Percentiles rank a stretch among this genome's conserved stretches.
These are phyloP conservation scores for Heliconius hermathena DNA, from an alignment of 1,140 invertebrate species.

Conservation along the genomic window DNA sequence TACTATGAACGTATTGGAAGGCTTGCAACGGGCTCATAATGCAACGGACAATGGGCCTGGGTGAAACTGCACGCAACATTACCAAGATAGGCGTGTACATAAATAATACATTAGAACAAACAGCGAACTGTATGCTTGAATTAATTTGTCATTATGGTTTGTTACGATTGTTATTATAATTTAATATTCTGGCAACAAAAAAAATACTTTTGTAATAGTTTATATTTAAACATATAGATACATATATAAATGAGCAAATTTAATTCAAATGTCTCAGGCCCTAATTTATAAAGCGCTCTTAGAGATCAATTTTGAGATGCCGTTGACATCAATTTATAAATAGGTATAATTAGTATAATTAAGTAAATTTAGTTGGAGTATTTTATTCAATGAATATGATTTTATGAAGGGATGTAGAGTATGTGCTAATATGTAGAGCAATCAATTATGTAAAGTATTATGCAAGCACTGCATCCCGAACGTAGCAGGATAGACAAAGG, in stretches of 20 bases:
- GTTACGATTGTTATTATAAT: conserved; percentile 19
- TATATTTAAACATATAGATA: background rate
- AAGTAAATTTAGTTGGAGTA: no score
- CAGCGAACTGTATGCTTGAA: conserved; percentile 37
- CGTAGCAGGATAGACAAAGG: no score
- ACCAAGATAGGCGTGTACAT: conserved; percentile 39
- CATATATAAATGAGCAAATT: background rate
- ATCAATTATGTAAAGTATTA: background rate
- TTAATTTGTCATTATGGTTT: conserved; percentile 42
- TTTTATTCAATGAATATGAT: no score
- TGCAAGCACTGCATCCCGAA: no score
- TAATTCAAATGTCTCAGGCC: background rate
- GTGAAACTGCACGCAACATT: conserved; percentile 52
- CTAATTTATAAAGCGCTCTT: no score
- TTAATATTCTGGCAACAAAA: background rate
- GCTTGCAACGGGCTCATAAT: conserved; percentile 41
- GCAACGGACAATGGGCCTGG: conserved; percentile 55
- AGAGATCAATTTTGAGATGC: no score
- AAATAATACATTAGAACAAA: conserved; percentile 43
- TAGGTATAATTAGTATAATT: no score
- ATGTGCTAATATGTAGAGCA: no score
- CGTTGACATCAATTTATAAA: no score
- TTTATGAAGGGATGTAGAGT: no score
- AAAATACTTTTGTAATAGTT: background rate
- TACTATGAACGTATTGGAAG: conserved; percentile 20